Evolutionary conservation across 1,140 invertebrate species (phyloP), one percentile per base, ranked within the genome.

Genomic region (Solen grandis): DNA sequence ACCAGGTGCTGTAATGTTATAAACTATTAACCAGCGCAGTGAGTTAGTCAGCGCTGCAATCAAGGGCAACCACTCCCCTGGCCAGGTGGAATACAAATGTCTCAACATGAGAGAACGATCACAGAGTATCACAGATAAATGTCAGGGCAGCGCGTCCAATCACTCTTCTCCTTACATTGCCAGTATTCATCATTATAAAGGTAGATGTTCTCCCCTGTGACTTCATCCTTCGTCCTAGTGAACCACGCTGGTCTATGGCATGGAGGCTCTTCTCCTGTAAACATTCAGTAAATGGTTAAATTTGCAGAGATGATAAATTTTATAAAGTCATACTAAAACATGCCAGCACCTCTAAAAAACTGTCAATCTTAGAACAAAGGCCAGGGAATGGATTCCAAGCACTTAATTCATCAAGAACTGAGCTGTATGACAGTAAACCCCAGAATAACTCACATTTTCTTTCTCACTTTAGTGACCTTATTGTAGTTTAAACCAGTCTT

Each of bases 231-330:
- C 83, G 95, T 94, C 88, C 97, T 96, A 79, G 93, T 94, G 92
- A 99, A 99, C 99, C 99, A 99, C 50, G 95, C 90, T 8, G 99
- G 97, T 86, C 96, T 94, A 82, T 97, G 97, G n/a, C 93, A 68
- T 29, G 75, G 75, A 86, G 95, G 96, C 27, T 96, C 95, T 86
- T 94, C 92, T 46, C 96, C 96, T 95, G 92, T 22, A 91, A 90
- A 63, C 16, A 74, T 70, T 76, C 66, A 73, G 27, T 35, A 29
- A 31, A 38, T 19, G 27, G 35, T 19, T 36, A 36, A n/a, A 13
- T 19, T n/a, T 33, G n/a, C n/a, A 31, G 2, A 66, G n/a, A 31
- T 36, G 5, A 35, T n/a, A n/a, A 3, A 35, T 31, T 66, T 19
- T 19, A 29, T 25, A 25, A 62, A 33, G 3, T 4, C 22, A 25